Evolutionary conservation across 2,797 vertebrate genomes (phyloP).

Genomic region (Etheostoma perlongum): DNA sequence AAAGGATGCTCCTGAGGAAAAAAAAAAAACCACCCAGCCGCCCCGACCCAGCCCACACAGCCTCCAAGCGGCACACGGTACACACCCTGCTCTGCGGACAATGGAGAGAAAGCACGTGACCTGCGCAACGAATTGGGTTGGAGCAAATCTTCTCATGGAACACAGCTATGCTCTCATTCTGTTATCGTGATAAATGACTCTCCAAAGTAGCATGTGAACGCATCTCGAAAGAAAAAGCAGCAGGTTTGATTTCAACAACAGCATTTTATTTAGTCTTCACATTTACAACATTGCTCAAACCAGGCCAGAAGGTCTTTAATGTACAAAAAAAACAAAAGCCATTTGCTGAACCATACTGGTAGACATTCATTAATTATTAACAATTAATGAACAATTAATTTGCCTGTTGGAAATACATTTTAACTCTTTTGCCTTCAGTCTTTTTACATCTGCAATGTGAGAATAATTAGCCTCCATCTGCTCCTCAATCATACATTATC

Average conservation of each 20-base stretch:
- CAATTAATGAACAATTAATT: constrained; percentile 35
- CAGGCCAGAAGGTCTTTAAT: constrained; percentile 41
- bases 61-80: constrained; percentile 47
- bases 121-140: constrained; percentile 54
- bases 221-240: not conserved
- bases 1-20: constrained; percentile 40
- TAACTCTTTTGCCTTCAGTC: constrained; percentile 17
- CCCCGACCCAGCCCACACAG: constrained; percentile 64
- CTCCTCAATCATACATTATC: constrained; percentile 27
- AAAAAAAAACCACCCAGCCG: constrained; percentile 23
- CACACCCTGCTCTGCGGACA: constrained; percentile 87
- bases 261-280: constrained; percentile 66
- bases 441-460: constrained; percentile 45
- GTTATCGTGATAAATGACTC: constrained; percentile 19
- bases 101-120: constrained; percentile 79
- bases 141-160: constrained; percentile 18
- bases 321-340: constrained; percentile 52
- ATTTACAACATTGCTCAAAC: constrained; percentile 68
- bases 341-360: constrained; percentile 33
- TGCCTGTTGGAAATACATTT: constrained; percentile 28
- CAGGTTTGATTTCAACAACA: constrained; percentile 46
- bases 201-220: not conserved
- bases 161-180: constrained; percentile 18
- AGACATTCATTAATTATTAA: constrained; percentile 60
- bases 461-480: constrained; percentile 35